Evolutionary conservation across 2,113 vertebrate species (phyloP), one percentile per base, ranked within the genome.

Genomic region (Triplophysa siluroides): DNA sequence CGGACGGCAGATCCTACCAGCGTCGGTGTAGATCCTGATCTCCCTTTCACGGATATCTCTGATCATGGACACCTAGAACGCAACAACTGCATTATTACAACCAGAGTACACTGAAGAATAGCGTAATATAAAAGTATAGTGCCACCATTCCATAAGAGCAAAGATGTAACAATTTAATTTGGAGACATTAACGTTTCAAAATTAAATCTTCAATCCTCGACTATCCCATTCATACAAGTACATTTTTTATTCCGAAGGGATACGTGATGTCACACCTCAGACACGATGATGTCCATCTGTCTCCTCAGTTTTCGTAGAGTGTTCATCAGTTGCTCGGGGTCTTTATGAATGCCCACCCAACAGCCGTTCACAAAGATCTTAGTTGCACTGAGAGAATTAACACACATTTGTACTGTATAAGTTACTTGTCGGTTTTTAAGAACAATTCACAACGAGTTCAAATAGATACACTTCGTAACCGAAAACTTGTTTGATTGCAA

Each of bases 331-430:
- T 99, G 98, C 81, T 99, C 98, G 0, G 97, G 98, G 87, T 99
- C 98, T 91, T 99, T 99, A 88, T 99, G 97, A 88, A 99, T 99
- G 66, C 98, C 98, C 19, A 99, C 98, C 98, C 98, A 99, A 87
- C 98, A 99, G 76, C 98, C 97, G 0, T 99, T 99, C 81, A 99
- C 97, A 91, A 99, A 99, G 86, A 99, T 99, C 90, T 99, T 99
- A 1, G 98, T 99, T 78, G 98, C 97, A 85, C 98, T 99, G 78
- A 0, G 56, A 8, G 2, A 19, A 70, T 83, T 58, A 16, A 4
- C 7, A 52, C 1, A 29, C 11, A 45, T 19, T 18, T 10, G 14
- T 16, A 54, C 6, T 16, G 3, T 6, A 18, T 54, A 6, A 54
- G 16, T 12, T n/a, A n/a, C n/a, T n/a, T 50, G 12, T 50, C 4